A percentile compares a stretch with the other conserved stretches of the same genome.
phyloP scores from a whole-genome alignment of 2,113 vertebrate genomes.

The Himantopus leucocephalus region DNA sequence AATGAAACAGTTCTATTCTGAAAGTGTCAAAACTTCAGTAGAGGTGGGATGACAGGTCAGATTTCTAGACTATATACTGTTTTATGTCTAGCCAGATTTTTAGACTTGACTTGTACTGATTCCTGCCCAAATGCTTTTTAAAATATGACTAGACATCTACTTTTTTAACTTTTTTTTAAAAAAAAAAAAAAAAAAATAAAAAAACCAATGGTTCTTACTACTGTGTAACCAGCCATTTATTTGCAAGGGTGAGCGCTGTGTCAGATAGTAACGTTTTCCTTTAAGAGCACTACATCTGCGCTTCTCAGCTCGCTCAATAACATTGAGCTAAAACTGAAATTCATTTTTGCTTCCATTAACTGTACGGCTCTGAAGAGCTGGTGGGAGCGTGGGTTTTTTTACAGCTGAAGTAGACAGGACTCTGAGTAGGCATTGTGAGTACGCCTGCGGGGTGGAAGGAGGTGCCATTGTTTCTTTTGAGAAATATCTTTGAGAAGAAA shows the following conservation, averaged over 20 bases:
- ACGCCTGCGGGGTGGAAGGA: neutral
- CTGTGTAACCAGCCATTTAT: neutral
- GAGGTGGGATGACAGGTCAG: neutral
- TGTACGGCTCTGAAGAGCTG: neutral
- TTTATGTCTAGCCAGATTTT: neutral
- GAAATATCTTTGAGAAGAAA: neutral
- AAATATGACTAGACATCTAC: neutral
- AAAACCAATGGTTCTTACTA: neutral
- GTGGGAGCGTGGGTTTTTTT: rapidly evolving
- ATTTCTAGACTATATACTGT: neutral
- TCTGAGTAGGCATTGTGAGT: neutral
- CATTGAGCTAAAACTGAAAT: neutral
- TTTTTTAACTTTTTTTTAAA: neutral
- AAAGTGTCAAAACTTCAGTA: neutral
- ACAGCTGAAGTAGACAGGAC: neutral
- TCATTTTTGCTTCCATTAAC: neutral
- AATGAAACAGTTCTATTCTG: neutral
- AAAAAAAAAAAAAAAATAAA: neutral
- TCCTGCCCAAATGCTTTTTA: neutral
- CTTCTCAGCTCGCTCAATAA: neutral
- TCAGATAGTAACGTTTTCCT: neutral
- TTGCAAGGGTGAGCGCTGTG: neutral
- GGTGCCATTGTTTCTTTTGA: neutral
- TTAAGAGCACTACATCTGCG: neutral
- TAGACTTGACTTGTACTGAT: neutral